Evolutionary conservation across 2,888 invertebrate genomes (phyloP).

Genomic region (Mythimna lalbum): DNA sequence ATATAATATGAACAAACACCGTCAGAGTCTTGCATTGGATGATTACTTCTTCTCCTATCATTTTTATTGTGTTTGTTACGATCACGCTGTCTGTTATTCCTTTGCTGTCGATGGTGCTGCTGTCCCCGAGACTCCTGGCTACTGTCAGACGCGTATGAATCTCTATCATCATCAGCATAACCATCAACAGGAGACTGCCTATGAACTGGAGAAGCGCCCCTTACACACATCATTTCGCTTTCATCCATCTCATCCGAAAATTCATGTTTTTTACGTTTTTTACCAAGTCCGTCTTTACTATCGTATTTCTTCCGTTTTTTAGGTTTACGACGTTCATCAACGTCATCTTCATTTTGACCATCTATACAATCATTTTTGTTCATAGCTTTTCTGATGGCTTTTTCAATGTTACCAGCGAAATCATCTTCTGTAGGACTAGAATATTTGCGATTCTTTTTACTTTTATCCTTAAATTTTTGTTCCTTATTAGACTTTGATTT

Average conservation of each 20-base stretch:
- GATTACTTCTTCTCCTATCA: conserved; percentile 89
- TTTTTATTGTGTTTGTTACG: conserved; percentile 89
- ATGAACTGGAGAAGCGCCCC: conserved; percentile 93
- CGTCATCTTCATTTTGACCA: conserved; percentile 82
- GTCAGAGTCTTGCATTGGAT: conserved; percentile 92
- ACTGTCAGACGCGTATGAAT: conserved; percentile 89
- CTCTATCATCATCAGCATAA: conserved; percentile 89
- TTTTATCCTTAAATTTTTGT: conserved; percentile 88
- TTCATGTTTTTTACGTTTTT: conserved; percentile 91
- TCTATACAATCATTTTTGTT: conserved; percentile 92
- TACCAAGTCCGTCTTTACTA: conserved; percentile 89
- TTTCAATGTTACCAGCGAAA: conserved; percentile 95
- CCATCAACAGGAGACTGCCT: conserved; percentile 76
- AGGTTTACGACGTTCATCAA: conserved; percentile 88
- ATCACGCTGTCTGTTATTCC: conserved; percentile 83
- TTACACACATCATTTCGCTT: conserved; percentile 95
- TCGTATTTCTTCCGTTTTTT: conserved; percentile 91
- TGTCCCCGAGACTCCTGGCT: conserved; percentile 90
- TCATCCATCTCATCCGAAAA: conserved; percentile 92
- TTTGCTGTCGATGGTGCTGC: conserved; percentile 85
- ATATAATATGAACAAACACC: conserved; percentile 95
- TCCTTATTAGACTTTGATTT: conserved; percentile 88
- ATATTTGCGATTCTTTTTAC: conserved; percentile 87
- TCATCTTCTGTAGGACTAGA: conserved; percentile 91
- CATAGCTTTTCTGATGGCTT: conserved; percentile 94